phyloP scores from a whole-genome alignment of 2,113 vertebrate species.

The Lathamus discolor region DNA sequence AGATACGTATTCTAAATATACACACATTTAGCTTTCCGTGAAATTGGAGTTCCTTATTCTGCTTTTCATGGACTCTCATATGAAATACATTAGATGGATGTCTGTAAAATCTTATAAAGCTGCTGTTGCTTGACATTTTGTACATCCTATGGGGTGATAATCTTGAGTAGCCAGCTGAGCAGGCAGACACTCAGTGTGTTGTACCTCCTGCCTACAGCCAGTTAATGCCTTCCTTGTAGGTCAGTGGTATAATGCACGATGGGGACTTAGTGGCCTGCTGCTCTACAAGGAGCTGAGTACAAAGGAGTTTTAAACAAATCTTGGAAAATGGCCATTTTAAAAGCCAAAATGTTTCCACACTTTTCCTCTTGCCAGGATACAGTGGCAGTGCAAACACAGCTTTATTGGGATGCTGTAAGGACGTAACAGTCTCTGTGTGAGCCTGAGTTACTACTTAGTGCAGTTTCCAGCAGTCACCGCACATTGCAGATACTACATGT shows the following conservation, averaged over 20 bases:
- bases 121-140: background rate
- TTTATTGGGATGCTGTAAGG: accelerated
- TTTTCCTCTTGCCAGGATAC: background rate
- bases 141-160: background rate
- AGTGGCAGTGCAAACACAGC: accelerated
- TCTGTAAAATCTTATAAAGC: background rate
- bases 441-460: accelerated
- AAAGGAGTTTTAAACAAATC: background rate
- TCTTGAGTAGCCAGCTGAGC: background rate
- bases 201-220: background rate
- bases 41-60: background rate
- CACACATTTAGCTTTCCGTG: background rate
- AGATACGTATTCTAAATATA: background rate
- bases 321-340: background rate
- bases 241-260: accelerated
- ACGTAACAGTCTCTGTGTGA: background rate
- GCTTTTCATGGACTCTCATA: background rate
- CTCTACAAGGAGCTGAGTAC: background rate
- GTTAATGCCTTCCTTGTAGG: background rate
- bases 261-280: background rate
- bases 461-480: background rate
- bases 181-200: accelerated
- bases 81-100: background rate
- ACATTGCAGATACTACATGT: accelerated
- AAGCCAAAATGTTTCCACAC: background rate